Evolutionary conservation across 1,140 invertebrate genomes (phyloP).

Genomic region (Sarcophaga bullata): DNA sequence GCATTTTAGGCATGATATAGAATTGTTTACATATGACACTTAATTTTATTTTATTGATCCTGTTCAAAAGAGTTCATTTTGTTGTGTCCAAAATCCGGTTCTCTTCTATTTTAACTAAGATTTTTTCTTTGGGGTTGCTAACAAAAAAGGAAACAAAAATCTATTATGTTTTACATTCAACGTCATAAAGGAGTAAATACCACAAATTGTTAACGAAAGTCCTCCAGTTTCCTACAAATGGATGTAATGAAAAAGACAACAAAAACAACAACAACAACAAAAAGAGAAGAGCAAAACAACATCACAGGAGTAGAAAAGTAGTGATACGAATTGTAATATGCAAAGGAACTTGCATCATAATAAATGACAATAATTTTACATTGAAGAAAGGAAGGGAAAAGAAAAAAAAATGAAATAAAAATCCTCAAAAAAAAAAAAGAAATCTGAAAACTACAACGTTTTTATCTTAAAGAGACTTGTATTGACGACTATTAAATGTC

Average conservation of each 20-base stretch:
- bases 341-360: conserved; percentile 15
- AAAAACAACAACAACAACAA: not conserved
- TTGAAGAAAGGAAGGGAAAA: not conserved
- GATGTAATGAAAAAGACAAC: too few relatives aligned
- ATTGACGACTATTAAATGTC: conserved; percentile 35
- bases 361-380: conserved; percentile 32
- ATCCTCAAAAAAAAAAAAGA: too few relatives aligned
- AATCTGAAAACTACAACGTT: conserved; percentile 2
- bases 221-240: not conserved
- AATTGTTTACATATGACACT: too few relatives aligned
- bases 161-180: conserved; percentile 5
- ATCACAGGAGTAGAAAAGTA: not conserved
- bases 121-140: not conserved
- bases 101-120: too few relatives aligned
- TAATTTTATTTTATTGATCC: too few relatives aligned
- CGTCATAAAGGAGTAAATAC: not conserved
- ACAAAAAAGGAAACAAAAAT: not conserved
- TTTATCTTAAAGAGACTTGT: conserved; percentile 36
- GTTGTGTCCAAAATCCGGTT: too few relatives aligned
- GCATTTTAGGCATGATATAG: too few relatives aligned
- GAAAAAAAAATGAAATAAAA: not conserved
- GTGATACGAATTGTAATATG: not conserved
- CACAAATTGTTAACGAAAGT: not conserved
- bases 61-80: too few relatives aligned
- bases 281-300: not conserved